phyloP scores from a whole-genome alignment of 1,140 invertebrate genomes.

The Stenopsyche tienmushanensis region DNA sequence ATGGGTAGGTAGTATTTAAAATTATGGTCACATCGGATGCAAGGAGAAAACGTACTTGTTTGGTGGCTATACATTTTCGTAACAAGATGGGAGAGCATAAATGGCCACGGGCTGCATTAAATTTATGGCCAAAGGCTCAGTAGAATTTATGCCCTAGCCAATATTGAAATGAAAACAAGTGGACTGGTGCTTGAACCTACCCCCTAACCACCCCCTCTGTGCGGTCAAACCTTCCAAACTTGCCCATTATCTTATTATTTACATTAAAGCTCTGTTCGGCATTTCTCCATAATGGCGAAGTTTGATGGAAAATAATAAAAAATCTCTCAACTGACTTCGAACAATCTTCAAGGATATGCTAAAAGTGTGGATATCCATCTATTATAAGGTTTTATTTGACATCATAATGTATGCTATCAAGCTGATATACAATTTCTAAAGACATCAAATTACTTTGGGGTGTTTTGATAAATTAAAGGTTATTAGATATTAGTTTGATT shows the following conservation, averaged over 20 bases:
- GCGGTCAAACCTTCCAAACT: slow-evolving; percentile 8
- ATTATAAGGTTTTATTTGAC: too few relatives aligned
- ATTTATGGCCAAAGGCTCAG: slow-evolving; percentile 31
- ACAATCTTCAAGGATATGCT: too few relatives aligned
- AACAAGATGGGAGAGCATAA: slow-evolving; percentile 31
- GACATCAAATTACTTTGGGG: too few relatives aligned
- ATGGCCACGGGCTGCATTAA: slow-evolving; percentile 37
- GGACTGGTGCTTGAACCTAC: slow-evolving; percentile 15
- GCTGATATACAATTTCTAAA: too few relatives aligned
- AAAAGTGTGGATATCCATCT: too few relatives aligned
- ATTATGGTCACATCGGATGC: slow-evolving; percentile 15
- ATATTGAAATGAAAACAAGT: slow-evolving; percentile 38
- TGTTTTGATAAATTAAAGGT: too few relatives aligned
- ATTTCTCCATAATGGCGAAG: background rate
- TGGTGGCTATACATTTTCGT: background rate
- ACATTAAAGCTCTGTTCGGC: background rate
- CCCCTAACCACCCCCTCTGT: slow-evolving; percentile 5
- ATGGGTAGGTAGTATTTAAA: slow-evolving; percentile 13
- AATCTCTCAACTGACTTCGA: background rate
- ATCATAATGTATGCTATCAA: too few relatives aligned
- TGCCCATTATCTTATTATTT: slow-evolving; percentile 13
- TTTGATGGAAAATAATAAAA: background rate
- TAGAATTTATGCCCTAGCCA: slow-evolving; percentile 34
- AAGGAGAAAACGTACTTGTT: background rate
- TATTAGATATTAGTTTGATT: too few relatives aligned